Evolutionary conservation across 2,113 vertebrate genomes (phyloP).

Genomic region (Mixornis gularis): DNA sequence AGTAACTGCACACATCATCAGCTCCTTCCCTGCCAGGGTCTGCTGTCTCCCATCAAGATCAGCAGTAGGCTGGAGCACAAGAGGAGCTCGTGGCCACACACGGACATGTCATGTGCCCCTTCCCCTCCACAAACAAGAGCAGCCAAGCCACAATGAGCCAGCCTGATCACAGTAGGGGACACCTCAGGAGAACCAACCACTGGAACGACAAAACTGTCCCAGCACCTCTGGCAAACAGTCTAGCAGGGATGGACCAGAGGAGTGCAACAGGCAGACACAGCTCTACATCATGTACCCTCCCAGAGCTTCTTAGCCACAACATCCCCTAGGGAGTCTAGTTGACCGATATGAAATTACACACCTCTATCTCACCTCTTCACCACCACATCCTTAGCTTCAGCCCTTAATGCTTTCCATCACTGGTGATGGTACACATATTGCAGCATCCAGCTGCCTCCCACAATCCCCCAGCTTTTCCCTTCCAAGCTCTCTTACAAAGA

Average conservation of each 20-base stretch:
- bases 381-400: neutral
- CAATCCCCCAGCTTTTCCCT: neutral
- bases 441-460: neutral
- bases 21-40: neutral
- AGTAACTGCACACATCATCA: neutral
- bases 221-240: neutral
- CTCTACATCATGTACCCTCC: rapidly evolving
- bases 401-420: neutral
- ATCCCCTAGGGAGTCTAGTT: neutral
- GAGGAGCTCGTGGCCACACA: neutral
- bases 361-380: neutral
- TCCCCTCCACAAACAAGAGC: neutral
- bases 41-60: neutral
- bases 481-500: neutral
- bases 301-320: neutral
- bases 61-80: neutral
- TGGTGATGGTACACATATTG: neutral
- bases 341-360: conserved; percentile 12
- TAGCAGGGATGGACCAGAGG: neutral
- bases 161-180: neutral
- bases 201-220: neutral
- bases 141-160: neutral
- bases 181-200: neutral
- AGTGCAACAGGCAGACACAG: neutral
- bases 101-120: neutral